Conservation (phyloP, 2,797 vertebrate genomes). For the Scyliorhinus canicula region DNA sequence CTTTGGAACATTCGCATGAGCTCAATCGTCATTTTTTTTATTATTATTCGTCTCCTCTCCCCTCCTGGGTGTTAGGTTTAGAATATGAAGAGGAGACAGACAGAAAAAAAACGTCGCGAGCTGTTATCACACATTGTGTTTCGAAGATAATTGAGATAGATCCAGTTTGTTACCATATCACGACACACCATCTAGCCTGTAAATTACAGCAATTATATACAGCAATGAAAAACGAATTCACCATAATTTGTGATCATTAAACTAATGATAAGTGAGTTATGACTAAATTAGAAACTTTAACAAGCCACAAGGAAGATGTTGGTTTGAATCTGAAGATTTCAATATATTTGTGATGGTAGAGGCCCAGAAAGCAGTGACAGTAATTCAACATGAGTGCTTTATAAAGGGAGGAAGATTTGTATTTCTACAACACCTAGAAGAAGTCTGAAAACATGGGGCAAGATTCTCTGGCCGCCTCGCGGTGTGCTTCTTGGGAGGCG, state of each 20-base stretch:
- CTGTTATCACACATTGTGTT: background rate
- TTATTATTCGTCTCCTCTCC: background rate
- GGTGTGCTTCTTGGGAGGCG: too few relatives aligned
- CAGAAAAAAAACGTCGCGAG: background rate
- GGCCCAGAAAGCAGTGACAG: background rate
- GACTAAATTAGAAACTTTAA: slow-evolving; percentile 17
- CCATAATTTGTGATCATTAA: slow-evolving; percentile 38
- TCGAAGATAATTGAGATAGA: background rate
- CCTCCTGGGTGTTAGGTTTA: background rate
- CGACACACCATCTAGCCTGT: slow-evolving; percentile 27
- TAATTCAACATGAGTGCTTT: background rate
- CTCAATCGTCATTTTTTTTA: background rate
- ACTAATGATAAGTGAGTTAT: slow-evolving; percentile 30
- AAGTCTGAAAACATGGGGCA: background rate
- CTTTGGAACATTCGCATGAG: background rate
- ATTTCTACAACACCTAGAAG: background rate
- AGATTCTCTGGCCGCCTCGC: too few relatives aligned
- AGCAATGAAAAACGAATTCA: slow-evolving; percentile 39
- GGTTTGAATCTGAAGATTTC: background rate
- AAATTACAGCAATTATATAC: slow-evolving; percentile 40
- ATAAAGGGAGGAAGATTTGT: background rate
- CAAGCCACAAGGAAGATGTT: background rate
- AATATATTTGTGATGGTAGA: background rate
- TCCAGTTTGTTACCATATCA: slow-evolving; percentile 33
- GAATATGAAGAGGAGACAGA: background rate